Base-by-base conservation (phyloP, 1,140 invertebrate genomes). In the Drosophila azteca region DNA sequence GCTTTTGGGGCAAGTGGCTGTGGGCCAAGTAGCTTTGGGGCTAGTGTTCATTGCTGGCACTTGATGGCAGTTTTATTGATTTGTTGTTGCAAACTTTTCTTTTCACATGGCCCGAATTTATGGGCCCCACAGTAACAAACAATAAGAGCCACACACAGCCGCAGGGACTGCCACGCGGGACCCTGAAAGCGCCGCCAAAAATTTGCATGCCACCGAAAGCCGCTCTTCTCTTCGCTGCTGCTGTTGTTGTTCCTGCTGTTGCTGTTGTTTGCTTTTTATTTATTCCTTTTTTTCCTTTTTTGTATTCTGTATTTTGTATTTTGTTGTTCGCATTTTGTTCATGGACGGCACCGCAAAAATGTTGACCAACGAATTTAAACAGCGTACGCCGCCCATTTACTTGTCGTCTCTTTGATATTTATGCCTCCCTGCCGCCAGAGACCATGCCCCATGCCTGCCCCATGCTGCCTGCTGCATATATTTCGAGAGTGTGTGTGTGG, bases 51-150 rank as follows among this genome's bases (percentile, higher is more conserved):
- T 59, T 59, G 29, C 67, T 67, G 63, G 53, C 64, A 66, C 77
- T 77, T 78, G 61, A 87, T 70, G 77, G 74, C 65, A 67, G 59
- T 81, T 85, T 88, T 82, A 88, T 85, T 87, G 79, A 85, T 85
- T 88, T 78, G 68, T 78, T 81, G 73, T 79, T 72, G 76, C 61
- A 53, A 85, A 87, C 54, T 82, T 85, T 75, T 62, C 64, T 65
- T 63, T 55, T 70, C 52, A 80, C 65, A 58, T 62, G 74, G 49
- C 74, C 59, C 53, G 35, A 77, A 88, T 88, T 82, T 82, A 78
- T 87, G 83, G 73, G 44, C 48, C 65, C 49, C 44, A 52, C 69
- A 71, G 45, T 35, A 77, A 45, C 43, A 77, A 69, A 66, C 66
- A 78, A 53, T 51, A 48, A 55, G 53, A 49, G 43, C 51, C 62